Percentiles rank a stretch among this genome's conserved stretches.
Evolutionary conservation across 1,140 invertebrate species (phyloP).

Genomic region (Araneus ventricosus): DNA sequence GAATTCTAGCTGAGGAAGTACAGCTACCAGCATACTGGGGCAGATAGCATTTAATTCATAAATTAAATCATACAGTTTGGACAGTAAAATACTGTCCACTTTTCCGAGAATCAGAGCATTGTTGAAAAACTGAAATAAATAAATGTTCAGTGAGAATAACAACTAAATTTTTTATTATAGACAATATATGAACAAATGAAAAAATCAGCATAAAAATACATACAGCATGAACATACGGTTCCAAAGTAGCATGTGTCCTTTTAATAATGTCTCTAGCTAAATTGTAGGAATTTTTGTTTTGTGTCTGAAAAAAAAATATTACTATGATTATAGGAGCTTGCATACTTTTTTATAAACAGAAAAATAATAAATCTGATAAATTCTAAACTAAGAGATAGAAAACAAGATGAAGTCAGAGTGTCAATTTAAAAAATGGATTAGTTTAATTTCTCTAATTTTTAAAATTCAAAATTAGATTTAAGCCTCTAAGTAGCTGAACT

Average conservation of each 20-base stretch:
- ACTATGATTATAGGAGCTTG: background rate
- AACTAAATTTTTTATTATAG: background rate
- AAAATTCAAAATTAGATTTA: no score
- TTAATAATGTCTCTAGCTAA: slow-evolving; percentile 96
- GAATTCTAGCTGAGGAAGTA: slow-evolving; percentile 96
- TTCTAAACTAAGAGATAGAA: no score
- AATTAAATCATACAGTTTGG: slow-evolving; percentile 93
- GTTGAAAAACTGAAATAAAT: slow-evolving; percentile 75
- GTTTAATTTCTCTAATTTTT: no score
- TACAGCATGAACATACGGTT: slow-evolving; percentile 85
- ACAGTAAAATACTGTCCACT: slow-evolving; percentile 47
- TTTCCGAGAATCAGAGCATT: slow-evolving; percentile 75
- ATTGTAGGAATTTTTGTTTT: slow-evolving; percentile 93
- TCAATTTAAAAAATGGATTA: no score
- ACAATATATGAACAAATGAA: background rate
- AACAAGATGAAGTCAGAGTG: no score
- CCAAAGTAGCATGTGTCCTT: slow-evolving; percentile 95
- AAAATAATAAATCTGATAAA: background rate
- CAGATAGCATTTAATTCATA: slow-evolving; percentile 98
- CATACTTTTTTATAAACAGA: background rate
- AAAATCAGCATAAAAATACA: slow-evolving; percentile 37
- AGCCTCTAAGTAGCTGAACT: no score
- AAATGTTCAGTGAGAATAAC: background rate
- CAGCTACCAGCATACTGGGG: slow-evolving; percentile 90
- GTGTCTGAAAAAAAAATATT: slow-evolving; percentile 80